phyloP scores from a whole-genome alignment of 2,888 invertebrate genomes.

The Stenotaenia linearis region DNA sequence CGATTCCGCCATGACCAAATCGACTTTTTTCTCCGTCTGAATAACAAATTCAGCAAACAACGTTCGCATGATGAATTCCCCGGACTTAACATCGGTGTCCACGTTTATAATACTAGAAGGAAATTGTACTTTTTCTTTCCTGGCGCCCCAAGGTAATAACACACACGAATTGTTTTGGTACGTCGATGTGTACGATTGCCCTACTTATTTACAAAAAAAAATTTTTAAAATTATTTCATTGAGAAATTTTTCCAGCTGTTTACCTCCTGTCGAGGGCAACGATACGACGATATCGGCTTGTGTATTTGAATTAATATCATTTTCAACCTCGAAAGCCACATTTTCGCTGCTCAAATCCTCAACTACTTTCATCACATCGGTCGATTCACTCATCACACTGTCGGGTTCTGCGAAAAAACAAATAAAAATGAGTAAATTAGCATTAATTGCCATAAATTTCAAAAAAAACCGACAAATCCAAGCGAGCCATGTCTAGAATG shows the following conservation, averaged over 20 bases:
- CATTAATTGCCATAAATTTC: no score
- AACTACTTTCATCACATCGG: background rate
- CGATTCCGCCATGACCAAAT: conserved; percentile 84
- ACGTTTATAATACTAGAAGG: conserved; percentile 47
- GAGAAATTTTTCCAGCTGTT: background rate
- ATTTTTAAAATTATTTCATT: background rate
- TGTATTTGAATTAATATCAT: background rate
- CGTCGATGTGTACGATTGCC: background rate
- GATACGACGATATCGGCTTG: background rate
- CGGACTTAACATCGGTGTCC: conserved; percentile 58
- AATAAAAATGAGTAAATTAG: no score
- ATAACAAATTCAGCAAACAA: conserved; percentile 92
- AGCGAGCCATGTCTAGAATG: no score
- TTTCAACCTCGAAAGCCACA: background rate
- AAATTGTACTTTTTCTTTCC: conserved; percentile 59
- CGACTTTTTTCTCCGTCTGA: conserved; percentile 92
- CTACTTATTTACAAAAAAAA: background rate
- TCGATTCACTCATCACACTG: background rate
- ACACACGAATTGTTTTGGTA: background rate
- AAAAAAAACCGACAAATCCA: no score
- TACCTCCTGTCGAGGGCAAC: background rate
- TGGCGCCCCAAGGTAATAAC: conserved; percentile 72
- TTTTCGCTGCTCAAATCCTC: background rate
- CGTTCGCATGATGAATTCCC: conserved; percentile 93
- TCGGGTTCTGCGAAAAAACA: background rate